Base-by-base conservation (phyloP, 2,888 invertebrate genomes). In the Gortyna flavago region DNA sequence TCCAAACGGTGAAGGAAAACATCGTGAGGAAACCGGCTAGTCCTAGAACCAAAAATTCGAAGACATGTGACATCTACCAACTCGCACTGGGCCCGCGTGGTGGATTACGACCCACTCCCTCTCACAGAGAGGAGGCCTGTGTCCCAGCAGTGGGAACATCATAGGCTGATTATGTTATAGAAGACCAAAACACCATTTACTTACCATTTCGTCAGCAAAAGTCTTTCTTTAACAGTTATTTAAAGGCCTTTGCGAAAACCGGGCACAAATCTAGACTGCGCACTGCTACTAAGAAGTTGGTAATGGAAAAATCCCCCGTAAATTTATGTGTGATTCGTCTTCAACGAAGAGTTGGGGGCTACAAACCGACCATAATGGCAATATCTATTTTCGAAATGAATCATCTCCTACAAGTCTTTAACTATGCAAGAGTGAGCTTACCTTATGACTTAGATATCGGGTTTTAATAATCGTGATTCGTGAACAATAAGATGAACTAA, bases 371-470 rank as follows among this genome's bases (percentile, higher is more conserved):
- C 8, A 67, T 29, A 67, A 44, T 7, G 29, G 21, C 7, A 38
- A 18, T 65, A 13, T 67, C 21, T 67, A 2, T 67, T 67, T 18
- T 44, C 9, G 18, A 77, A 57, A 77, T 71, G 35, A 77, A 44
- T 68, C 64, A 65, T 68, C 78, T 64, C 5, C 61, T 21, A 61
- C 51, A 51, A 64, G 0, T n/a, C 3, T 32, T 21, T 18, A 38
- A 4, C 16, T n/a, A 41, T n/a, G 38, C 11, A 66, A 29, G 25
- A 25, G 25, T 5, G 16, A 48, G 9, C 8, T 29, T 44, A 2
- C 32, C 48, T 2, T 68, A 32, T 68, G 25, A 32, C 5, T 32
- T 5, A 68, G 8, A 68, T 25, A 35, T 25, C 18, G 18, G 18
- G 1, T 51, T 6, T 9, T 54, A 11, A 25, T 54, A 54, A 54